phyloP scores from a whole-genome alignment of 2,113 vertebrate species.

The Vicugna pacos region DNA sequence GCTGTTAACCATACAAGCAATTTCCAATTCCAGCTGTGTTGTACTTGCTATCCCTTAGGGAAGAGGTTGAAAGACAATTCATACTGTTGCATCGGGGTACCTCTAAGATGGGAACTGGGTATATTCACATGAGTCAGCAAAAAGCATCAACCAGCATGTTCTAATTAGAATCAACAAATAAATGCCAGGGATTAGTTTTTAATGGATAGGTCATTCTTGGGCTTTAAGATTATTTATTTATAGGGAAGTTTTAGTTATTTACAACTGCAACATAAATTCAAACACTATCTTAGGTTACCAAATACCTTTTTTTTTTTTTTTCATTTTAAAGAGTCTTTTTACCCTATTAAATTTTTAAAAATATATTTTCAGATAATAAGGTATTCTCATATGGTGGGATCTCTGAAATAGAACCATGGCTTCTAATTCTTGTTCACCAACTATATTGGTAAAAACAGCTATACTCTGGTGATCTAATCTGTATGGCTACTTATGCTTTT shows the following conservation, averaged over 20 bases:
- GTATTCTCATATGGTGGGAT: background rate
- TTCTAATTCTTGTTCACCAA: conserved; percentile 6
- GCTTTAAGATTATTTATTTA: conserved; percentile 29
- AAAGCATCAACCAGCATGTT: conserved; percentile 11
- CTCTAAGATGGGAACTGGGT: background rate
- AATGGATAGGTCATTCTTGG: background rate
- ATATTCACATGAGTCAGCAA: background rate
- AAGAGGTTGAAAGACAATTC: background rate
- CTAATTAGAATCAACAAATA: background rate
- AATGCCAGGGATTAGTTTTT: conserved; percentile 9
- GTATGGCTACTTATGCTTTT: background rate
- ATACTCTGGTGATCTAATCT: background rate
- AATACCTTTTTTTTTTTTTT: conserved; percentile 20
- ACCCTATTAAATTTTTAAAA: background rate
- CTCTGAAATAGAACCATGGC: background rate
- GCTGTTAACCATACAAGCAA: background rate
- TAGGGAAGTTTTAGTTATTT: background rate
- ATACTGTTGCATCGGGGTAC: background rate
- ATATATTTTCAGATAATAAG: conserved; percentile 24
- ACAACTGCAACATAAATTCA: background rate
- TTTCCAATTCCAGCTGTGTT: background rate
- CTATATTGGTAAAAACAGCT: background rate
- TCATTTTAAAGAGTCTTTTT: background rate
- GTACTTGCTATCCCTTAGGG: conserved; percentile 6
- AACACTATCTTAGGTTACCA: background rate